Conservation (phyloP, 2,888 invertebrate species). For the Phanerotoma sp. region DNA sequence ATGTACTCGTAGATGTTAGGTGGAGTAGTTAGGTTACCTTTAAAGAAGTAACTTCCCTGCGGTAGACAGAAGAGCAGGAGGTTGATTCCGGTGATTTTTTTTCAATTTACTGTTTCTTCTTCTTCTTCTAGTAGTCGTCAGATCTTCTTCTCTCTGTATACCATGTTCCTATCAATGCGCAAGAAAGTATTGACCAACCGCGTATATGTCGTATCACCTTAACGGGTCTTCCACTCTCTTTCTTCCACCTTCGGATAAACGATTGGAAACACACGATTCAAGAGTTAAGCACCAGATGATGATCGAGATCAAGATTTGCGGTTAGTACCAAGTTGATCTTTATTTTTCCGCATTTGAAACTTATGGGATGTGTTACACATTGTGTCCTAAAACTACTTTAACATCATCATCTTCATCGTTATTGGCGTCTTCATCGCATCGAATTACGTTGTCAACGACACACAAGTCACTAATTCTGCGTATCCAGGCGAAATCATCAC, state of each 20-base stretch:
- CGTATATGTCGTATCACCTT: slow-evolving; percentile 41
- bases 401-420: slow-evolving; percentile 2
- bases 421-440: background rate
- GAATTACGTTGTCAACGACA: background rate
- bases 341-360: background rate
- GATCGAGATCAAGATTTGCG: background rate
- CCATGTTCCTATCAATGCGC: slow-evolving; percentile 39
- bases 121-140: too few species aligned
- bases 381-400: background rate
- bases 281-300: background rate
- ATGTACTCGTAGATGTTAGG: too few species aligned
- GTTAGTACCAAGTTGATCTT: background rate
- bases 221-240: slow-evolving; percentile 34
- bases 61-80: slow-evolving; percentile 6
- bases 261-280: too few species aligned
- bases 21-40: slow-evolving; percentile 16
- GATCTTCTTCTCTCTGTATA: slow-evolving; percentile 15
- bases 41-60: slow-evolving; percentile 4
- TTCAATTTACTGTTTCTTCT: too few species aligned
- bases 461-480: background rate
- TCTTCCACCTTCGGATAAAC: background rate
- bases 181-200: slow-evolving; percentile 35
- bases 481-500: background rate
- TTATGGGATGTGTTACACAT: slow-evolving; percentile 1
- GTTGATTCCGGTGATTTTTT: too few species aligned